A percentile compares a stretch with the other conserved stretches of the same genome.
Conservation (phyloP, 2,797 vertebrate species). For the Adelosebastes latens region DNA sequence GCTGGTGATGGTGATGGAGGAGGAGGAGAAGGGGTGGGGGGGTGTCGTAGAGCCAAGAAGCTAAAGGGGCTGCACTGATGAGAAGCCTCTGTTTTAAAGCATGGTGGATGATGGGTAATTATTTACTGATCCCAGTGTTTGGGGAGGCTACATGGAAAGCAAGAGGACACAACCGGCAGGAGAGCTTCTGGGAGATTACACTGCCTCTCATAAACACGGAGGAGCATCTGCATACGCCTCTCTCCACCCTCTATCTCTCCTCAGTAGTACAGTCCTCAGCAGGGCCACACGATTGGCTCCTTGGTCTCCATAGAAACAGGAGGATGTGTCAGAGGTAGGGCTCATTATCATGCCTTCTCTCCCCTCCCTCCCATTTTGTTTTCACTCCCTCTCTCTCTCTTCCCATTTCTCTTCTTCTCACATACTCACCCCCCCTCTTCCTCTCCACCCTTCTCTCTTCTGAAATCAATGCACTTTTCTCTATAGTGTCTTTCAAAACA, state of each 20-base stretch:
- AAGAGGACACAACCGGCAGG: constrained; percentile 24
- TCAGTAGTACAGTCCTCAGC: constrained; percentile 89
- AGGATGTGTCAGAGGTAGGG: constrained; percentile 86
- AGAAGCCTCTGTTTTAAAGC: constrained; percentile 17
- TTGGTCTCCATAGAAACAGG: constrained; percentile 95
- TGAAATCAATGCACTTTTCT: constrained; percentile 80
- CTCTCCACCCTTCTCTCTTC: constrained; percentile 17
- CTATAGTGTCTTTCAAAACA: constrained; percentile 76
- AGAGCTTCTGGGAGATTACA: constrained; percentile 17
- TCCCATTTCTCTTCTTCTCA: constrained; percentile 50
- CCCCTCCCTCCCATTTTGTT: constrained; percentile 63
- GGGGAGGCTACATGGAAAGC: not conserved
- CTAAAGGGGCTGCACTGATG: constrained; percentile 14
- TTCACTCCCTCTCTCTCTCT: constrained; percentile 42
- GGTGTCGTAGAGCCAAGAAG: constrained; percentile 15
- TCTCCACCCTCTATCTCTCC: constrained; percentile 81
- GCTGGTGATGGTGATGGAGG: constrained; percentile 10
- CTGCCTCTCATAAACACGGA: constrained; percentile 29
- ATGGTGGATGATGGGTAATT: not conserved
- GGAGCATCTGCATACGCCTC: constrained; percentile 45
- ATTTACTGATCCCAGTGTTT: not conserved
- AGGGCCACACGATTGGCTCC: constrained; percentile 88
- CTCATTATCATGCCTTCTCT: constrained; percentile 78
- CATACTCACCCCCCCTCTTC: constrained; percentile 9
- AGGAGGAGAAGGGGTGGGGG: not conserved